Base-by-base conservation (phyloP, 2,113 vertebrate species). In the Chionomys nivalis region DNA sequence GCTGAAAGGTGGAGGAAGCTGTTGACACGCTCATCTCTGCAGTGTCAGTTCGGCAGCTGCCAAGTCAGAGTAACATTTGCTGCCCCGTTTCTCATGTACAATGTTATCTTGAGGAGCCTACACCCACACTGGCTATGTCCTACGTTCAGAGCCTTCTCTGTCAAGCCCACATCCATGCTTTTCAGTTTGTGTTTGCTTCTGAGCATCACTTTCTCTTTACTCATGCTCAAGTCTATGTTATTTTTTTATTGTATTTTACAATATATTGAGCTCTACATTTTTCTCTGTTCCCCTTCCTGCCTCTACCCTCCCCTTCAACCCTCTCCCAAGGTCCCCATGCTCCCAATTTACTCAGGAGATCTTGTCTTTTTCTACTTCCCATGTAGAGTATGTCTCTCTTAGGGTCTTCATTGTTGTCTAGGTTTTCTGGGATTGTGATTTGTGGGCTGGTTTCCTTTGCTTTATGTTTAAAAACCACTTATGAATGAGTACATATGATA, bases 51-150 rank as follows among this genome's bases (percentile, higher is more conserved):
- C 65, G 36, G 24, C 47, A 73, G 65, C 73, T 92, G 82, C 94
- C 92, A 96, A 70, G 66, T 66, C 63, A 12, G n/a, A 91, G 76
- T 91, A 88, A 78, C 52, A 82, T 94, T 83, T 95, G 65, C 87
- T 72, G 75, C 72, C 23, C 44, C 31, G 61, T 63, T 94, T 92
- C 81, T 86, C 94, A 63, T 47, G 55, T 47, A 90, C 70, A 86
- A 85, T 92, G 58, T 39, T 92, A 47, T 44, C 58, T 44, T 16
- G 26, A 85, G 82, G 82, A 63, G 26, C n/a, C 61, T 39, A 9
- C 39, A 42, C 82, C 26, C 82, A 63, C 39, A 4, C 16, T 85
- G 58, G 58, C 26, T 31, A 6, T 65, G 58, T 44, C 58, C 44
- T 31, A 16, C n/a, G 2, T 65, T 65, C 26, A 65, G 81, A 61